Conservation (phyloP, 2,113 vertebrate species). For the Platycercus adscitus region DNA sequence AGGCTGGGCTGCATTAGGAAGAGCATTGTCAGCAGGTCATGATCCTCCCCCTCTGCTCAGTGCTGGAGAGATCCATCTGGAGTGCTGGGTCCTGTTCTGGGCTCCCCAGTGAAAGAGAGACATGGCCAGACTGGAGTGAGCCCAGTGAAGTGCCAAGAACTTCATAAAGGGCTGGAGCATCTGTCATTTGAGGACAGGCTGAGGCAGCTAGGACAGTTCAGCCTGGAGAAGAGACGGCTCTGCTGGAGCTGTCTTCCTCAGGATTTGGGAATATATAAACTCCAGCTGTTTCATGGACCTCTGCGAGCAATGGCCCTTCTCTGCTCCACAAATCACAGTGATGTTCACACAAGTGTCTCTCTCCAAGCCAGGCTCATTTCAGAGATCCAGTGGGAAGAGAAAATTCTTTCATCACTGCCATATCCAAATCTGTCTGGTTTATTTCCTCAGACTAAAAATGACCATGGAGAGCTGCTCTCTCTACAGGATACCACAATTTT, state of each 20-base stretch:
- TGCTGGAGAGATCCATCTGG: not conserved
- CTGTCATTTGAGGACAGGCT: not conserved
- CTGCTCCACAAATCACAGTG: slow-evolving; percentile 72
- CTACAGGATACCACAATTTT: not conserved
- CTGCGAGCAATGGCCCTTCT: slow-evolving; percentile 71
- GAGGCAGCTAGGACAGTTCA: not conserved
- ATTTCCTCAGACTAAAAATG: not conserved
- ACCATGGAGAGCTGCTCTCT: not conserved
- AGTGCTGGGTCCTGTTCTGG: not conserved
- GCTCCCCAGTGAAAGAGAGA: not conserved
- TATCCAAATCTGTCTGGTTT: not conserved
- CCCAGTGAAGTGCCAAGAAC: not conserved
- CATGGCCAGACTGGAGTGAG: not conserved
- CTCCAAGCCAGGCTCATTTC: slow-evolving; percentile 75
- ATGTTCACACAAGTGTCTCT: slow-evolving; percentile 62
- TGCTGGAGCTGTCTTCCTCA: not conserved
- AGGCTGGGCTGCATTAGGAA: not conserved
- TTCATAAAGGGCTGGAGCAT: not conserved
- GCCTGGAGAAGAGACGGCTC: not conserved
- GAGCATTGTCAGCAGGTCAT: not conserved
- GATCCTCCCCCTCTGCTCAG: not conserved
- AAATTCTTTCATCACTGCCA: not conserved
- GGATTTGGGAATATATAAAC: not conserved
- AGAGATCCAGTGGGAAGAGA: slow-evolving; percentile 78
- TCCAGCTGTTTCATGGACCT: slow-evolving; percentile 63